Evolutionary conservation across 2,797 vertebrate species (phyloP), one percentile per base, ranked within the genome.

Genomic region (Gymnopithys bicolor): DNA sequence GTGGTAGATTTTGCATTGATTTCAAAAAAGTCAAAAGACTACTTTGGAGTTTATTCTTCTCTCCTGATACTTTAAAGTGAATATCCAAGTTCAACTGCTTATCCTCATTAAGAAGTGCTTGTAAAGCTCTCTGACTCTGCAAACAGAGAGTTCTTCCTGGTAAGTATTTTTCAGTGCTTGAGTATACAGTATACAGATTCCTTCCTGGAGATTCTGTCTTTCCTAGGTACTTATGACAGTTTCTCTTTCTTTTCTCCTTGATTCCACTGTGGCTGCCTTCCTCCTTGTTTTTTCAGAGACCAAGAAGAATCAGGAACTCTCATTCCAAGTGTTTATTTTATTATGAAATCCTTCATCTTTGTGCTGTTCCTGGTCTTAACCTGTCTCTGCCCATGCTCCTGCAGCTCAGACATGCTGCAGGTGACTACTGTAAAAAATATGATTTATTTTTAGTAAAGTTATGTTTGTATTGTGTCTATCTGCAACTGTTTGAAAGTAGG

Each of bases 401-500:
- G 48, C 15, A 27, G 33, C 53, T 95, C 85, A 87, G 91, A 73
- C 35, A 49, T 85, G 41, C 18, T 71, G 46, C 24, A 56, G 51
- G 35, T 87, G 81, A 63, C 59, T 85, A 45, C 30, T 43, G 15
- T 63, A 76, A 90, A 52, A 84, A 85, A 3, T 32, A 37, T 79
- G 41, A 74, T 71, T 85, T 69, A 46, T 70, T 92, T 93, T 58
- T 78, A 41, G 75, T 87, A n/a, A 89, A 66, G 35, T 79, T 76
- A 77, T 24, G 32, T 22, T 66, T 93, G 22, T 33, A 78, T 89
- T 79, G 55, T 84, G 27, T 35, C 86, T 89, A 69, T 87, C 82
- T 95, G 19, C 27, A 91, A 17, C 58, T 80, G 9, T 11, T 76
- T 94, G 58, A 92, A 96, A 93, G 76, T 59, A 74, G 27, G 92